A percentile compares a stretch with the other conserved stretches of the same genome.
Evolutionary conservation across 2,888 invertebrate species (phyloP).

Genomic region (Melanchra persicariae): DNA sequence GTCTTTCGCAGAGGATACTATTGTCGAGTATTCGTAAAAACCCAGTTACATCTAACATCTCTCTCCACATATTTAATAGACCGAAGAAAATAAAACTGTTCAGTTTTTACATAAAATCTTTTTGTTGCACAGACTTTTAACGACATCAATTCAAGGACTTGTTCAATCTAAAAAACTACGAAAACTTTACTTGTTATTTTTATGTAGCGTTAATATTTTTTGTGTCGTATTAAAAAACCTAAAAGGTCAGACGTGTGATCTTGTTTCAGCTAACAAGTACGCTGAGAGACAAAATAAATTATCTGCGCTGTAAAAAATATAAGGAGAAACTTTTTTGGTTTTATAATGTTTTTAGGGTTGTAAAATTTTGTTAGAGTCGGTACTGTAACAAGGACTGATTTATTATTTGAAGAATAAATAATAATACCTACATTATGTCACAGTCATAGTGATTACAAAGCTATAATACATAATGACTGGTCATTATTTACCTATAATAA

Average conservation of each 20-base stretch:
- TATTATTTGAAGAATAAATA: no score
- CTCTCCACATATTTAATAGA: no score
- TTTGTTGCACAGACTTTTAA: neutral
- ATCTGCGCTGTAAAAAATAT: neutral
- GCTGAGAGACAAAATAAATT: neutral
- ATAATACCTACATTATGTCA: no score
- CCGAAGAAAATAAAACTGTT: neutral
- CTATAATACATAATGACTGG: no score
- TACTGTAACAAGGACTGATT: no score
- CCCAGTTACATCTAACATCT: no score
- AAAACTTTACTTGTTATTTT: conserved; percentile 6
- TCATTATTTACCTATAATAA: no score
- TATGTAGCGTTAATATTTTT: neutral
- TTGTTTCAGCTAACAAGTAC: conserved; percentile 25
- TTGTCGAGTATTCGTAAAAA: no score
- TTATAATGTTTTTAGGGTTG: neutral
- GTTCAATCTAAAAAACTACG: neutral
- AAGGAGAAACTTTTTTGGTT: neutral
- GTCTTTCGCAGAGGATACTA: no score
- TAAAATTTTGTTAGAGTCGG: neutral
- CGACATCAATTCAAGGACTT: neutral
- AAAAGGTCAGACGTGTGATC: neutral
- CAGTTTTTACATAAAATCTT: neutral
- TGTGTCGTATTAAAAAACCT: neutral
- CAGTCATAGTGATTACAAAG: no score